Base-by-base conservation (phyloP, 2,797 vertebrate genomes). In the Botia almorhae region DNA sequence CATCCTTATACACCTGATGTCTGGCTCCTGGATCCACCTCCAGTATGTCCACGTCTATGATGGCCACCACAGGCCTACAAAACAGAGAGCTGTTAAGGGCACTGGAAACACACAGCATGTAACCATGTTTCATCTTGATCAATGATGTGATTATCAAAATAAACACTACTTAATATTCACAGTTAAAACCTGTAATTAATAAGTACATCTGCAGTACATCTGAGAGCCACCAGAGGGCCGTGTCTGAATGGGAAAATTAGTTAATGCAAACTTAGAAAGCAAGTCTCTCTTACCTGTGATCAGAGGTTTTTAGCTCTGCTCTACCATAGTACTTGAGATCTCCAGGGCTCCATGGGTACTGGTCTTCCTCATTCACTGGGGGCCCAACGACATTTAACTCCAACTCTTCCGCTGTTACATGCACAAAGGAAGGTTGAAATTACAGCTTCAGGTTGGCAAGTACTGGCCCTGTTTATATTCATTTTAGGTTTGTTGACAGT, bases 271-370 rank as follows among this genome's bases (percentile, higher is more conserved):
- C 56, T 17, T 58, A 21, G 76, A 76, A 67, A 33, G 53, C 33
- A 46, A 29, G 33, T 36, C n/a, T 65, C 26, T 46, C 58, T 82
- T 91, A 98, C 98, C 98, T 97, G 78, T 99, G 98, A 91, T 99
- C 98, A 21, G 98, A 99, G 7, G 98, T 99, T 91, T 99, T 99
- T 8, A 99, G 94, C 89, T 99, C 98, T 0, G 97, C 98, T 87
- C 97, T 94, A 89, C 96, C 96, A 0, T 99, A 99, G 89, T 98
- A 97, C 87, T 97, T 93, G 83, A 99, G 92, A 39, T 91, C 92
- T 53, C 98, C 98, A 61, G 97, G 94, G 81, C 89, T 96, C 97
- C 97, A 99, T 0, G 92, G 92, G 23, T 94, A 94, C 48, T 93
- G 76, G 68, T 93, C 93, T 29, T 95, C 95, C 79, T 95, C 94